phyloP scores from a whole-genome alignment of 2,888 invertebrate species.

The Dasysyrphus albostriatus region DNA sequence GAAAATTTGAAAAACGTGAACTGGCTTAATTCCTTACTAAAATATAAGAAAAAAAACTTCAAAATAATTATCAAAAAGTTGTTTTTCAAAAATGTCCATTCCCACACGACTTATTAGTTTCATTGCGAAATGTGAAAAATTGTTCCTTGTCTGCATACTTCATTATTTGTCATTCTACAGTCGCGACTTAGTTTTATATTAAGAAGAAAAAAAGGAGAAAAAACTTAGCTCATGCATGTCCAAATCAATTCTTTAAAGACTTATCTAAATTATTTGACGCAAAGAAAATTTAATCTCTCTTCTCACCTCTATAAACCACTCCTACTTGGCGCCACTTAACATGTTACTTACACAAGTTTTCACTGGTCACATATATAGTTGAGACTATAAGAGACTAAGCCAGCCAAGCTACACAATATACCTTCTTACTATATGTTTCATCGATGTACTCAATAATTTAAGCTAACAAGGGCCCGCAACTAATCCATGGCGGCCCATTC shows the following conservation, averaged over 20 bases:
- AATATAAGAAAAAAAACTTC: neutral
- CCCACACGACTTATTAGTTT: neutral
- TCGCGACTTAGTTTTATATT: neutral
- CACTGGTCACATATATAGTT: conserved; percentile 48
- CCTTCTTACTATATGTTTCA: conserved; percentile 31
- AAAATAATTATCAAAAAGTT: neutral
- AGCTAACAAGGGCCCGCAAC: conserved; percentile 71
- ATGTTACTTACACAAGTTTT: conserved; percentile 69
- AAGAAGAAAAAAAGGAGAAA: neutral
- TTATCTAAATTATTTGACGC: conserved; percentile 57
- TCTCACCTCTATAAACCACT: conserved; percentile 55
- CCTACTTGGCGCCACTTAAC: conserved; percentile 65
- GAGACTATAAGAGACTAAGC: neutral
- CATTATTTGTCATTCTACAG: conserved; percentile 28
- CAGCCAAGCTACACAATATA: conserved; percentile 3
- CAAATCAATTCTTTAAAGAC: conserved; percentile 33
- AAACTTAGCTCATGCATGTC: conserved; percentile 9
- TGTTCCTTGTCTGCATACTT: neutral
- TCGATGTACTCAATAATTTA: conserved; percentile 71
- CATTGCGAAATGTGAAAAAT: neutral
- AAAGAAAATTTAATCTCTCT: conserved; percentile 46
- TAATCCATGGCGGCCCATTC: conserved; percentile 65
- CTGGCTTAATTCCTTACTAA: neutral
- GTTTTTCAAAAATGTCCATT: neutral
- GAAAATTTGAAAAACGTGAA: no score